Evolutionary conservation across 2,113 vertebrate genomes (phyloP), one percentile per base, ranked within the genome.

Genomic region (Thinocorus orbignyianus): DNA sequence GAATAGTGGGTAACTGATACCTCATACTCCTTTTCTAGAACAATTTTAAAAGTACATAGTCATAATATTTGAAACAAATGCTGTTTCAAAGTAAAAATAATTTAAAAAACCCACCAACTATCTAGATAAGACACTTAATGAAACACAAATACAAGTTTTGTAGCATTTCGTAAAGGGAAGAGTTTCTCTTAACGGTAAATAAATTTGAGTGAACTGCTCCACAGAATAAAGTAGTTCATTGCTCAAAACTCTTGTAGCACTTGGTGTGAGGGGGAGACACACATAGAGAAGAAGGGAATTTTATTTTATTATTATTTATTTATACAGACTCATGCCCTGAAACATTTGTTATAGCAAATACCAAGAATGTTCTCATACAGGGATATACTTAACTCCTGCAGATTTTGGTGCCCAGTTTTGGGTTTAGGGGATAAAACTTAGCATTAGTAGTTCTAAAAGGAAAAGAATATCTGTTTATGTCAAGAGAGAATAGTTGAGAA

Each of bases 221-320:
- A 68, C 22, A 81, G 30, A 64, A 69, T 55, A 37, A 54, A 91
- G 10, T 1, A 57, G 11, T 31, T 82, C 11, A 31, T 41, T 79
- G 26, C 3, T 28, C 23, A 10, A 65, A 51, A 49, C 12, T 15
- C 58, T 13, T 49, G 22, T 18, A 79, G 20, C 13, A n/a, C 25
- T 64, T 9, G 4, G 8, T 7, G 35, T 19, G 10, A 1, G 7
- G 18, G 49, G 0, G 7, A 8, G 9, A 39, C 16, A 20, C 33
- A 7, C 1, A 7, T 6, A 30, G 6, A 30, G 6, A 73, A 35
- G 17, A 17, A 3, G 3, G 1, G 3, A 9, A 48, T 42, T 82
- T 89, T 17, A 11, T 73, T 62, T 77, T 48, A 17, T 26, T 37
- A 26, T 51, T 73, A 42, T 70, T 78, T 69, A 44, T 81, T 58